Conservation (phyloP, 2,888 invertebrate species). For the Amphiduros pacificus region DNA sequence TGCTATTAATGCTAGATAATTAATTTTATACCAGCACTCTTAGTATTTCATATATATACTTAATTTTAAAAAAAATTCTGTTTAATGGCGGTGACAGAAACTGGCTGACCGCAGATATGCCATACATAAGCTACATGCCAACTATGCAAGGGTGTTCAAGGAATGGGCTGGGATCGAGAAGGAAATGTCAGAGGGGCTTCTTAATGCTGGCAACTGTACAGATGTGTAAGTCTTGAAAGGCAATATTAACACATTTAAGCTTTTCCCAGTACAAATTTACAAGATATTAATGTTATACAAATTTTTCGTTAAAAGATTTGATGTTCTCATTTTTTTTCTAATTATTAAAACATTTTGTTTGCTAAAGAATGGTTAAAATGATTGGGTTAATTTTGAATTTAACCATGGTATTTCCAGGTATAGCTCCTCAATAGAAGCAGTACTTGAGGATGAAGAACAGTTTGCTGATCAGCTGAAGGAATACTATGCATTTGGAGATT, state of each 20-base stretch:
- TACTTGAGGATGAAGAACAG: conserved; percentile 80
- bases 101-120: conserved; percentile 77
- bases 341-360: too few species aligned
- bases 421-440: conserved; percentile 73
- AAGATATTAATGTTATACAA: too few species aligned
- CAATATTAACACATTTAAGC: too few species aligned
- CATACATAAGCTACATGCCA: conserved; percentile 77
- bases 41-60: too few species aligned
- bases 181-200: conserved; percentile 76
- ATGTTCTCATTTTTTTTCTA: too few species aligned
- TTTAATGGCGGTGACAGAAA: conserved; percentile 34
- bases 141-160: conserved; percentile 80
- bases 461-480: conserved; percentile 82
- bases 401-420: conserved; percentile 34
- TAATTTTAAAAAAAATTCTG: too few species aligned
- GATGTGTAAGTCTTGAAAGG: conserved; percentile 68
- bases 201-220: conserved; percentile 68
- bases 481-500: conserved; percentile 76
- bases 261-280: too few species aligned
- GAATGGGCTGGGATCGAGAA: conserved; percentile 85
- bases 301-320: too few species aligned
- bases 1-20: too few species aligned
- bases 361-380: too few species aligned
- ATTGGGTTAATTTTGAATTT: too few species aligned
- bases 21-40: too few species aligned